Conservation (phyloP, 2,797 vertebrate species). For the Phoeniculus purpureus region DNA sequence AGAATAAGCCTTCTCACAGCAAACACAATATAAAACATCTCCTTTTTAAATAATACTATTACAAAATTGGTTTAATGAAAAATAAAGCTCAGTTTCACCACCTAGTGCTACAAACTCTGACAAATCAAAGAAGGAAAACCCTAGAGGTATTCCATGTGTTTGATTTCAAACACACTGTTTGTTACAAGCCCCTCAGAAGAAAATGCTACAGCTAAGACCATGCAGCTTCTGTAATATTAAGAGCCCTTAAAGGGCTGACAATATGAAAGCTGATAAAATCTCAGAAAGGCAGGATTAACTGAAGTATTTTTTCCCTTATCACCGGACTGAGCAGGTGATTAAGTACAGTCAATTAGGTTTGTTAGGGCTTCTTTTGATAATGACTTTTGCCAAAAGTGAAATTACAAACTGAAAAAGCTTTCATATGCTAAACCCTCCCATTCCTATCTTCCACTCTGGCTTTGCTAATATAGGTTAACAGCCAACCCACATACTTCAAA, state of each 20-base stretch:
- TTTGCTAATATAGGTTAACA: not conserved
- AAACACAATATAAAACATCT: not conserved
- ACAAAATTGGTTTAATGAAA: not conserved
- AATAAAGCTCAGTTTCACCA: not conserved
- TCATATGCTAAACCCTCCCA: not conserved
- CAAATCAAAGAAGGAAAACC: not conserved
- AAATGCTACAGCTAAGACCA: not conserved
- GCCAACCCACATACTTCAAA: slow-evolving; percentile 30
- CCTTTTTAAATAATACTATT: not conserved
- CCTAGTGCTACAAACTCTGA: not conserved
- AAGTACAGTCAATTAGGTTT: not conserved
- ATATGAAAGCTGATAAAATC: not conserved
- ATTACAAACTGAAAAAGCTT: not conserved
- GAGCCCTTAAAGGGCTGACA: not conserved
- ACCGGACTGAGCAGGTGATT: not conserved
- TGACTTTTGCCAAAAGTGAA: not conserved
- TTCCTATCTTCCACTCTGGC: not conserved
- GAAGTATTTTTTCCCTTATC: not conserved
- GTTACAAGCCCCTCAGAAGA: not conserved
- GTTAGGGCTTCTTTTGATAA: not conserved
- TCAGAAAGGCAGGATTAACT: not conserved
- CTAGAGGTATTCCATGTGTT: not conserved
- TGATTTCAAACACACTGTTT: not conserved
- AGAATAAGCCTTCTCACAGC: not conserved
- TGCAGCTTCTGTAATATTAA: not conserved